A percentile compares a stretch with the other conserved stretches of the same genome.
phyloP scores from a whole-genome alignment of 1,140 invertebrate species.

The Latrodectus geometricus region DNA sequence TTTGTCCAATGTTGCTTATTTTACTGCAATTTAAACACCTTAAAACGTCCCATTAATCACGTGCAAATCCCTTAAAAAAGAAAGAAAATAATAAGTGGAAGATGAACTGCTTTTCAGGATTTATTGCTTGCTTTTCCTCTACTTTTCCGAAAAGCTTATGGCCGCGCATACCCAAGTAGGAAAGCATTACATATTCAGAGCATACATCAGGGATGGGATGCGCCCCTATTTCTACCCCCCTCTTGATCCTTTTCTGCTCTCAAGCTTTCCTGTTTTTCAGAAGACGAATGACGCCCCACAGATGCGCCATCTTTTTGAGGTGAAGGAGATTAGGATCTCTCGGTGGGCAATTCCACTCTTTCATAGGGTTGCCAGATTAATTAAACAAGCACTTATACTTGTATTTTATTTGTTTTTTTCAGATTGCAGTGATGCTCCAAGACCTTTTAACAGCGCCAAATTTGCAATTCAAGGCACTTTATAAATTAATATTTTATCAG shows the following conservation, averaged over 20 bases:
- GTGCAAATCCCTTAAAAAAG: neutral
- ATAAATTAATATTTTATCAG: neutral
- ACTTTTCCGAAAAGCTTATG: conserved; percentile 8
- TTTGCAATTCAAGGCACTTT: neutral
- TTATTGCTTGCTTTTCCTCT: conserved; percentile 43
- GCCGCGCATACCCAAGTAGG: conserved; percentile 53
- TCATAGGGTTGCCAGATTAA: conserved; percentile 38
- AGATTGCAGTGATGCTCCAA: neutral
- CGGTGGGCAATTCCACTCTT: conserved; percentile 26
- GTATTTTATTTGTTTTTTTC: neutral
- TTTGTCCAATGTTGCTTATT: neutral
- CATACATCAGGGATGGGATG: conserved; percentile 53
- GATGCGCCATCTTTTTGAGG: conserved; percentile 54
- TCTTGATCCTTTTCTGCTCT: neutral
- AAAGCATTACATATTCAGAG: conserved; percentile 54
- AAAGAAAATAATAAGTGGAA: conserved; percentile 9
- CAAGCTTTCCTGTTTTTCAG: neutral
- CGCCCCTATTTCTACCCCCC: conserved; percentile 3
- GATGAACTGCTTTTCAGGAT: conserved; percentile 35
- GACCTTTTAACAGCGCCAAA: neutral
- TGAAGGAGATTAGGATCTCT: conserved; percentile 49
- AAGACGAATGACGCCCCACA: conserved; percentile 41
- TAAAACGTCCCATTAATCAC: conserved; percentile 28
- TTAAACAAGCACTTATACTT: conserved; percentile 11
- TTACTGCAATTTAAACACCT: conserved; percentile 58